phyloP scores from a whole-genome alignment of 2,113 vertebrate genomes.

The Chaetura pelagica region DNA sequence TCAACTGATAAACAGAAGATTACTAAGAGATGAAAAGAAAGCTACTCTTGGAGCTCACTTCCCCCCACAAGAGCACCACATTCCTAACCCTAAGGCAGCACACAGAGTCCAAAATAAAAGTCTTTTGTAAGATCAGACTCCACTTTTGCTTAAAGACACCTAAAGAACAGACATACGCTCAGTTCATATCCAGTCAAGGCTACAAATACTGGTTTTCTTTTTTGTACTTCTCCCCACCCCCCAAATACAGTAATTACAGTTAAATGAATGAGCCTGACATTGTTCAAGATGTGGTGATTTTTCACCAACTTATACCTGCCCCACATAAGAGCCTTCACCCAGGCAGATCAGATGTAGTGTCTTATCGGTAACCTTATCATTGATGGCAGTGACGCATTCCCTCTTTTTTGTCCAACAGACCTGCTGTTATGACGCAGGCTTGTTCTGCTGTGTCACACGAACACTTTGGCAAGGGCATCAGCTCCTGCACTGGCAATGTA shows the following conservation, averaged over 20 bases:
- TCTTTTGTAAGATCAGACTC: constrained; percentile 83
- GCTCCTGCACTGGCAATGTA: constrained; percentile 98
- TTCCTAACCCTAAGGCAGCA: constrained; percentile 87
- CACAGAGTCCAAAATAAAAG: constrained; percentile 84
- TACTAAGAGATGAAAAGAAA: constrained; percentile 84
- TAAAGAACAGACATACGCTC: constrained; percentile 84
- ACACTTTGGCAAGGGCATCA: constrained; percentile 98
- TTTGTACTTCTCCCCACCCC: constrained; percentile 63
- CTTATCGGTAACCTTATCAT: constrained; percentile 76
- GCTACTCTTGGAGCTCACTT: constrained; percentile 83
- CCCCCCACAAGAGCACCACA: constrained; percentile 83
- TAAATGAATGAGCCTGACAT: constrained; percentile 83
- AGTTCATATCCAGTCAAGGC: constrained; percentile 83
- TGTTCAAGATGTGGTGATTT: constrained; percentile 73
- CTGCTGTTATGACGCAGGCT: constrained; percentile 66
- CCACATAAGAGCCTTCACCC: constrained; percentile 66
- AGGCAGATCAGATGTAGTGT: constrained; percentile 86
- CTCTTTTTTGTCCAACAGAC: constrained; percentile 79
- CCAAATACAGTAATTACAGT: constrained; percentile 87
- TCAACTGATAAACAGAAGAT: constrained; percentile 80
- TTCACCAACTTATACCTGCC: constrained; percentile 76
- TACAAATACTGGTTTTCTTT: constrained; percentile 84
- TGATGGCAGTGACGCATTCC: constrained; percentile 88
- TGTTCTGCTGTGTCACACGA: constrained; percentile 85
- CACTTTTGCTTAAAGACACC: constrained; percentile 83